Evolutionary conservation across 2,113 vertebrate species (phyloP).

Genomic region (Rhabdornis inornatus): DNA sequence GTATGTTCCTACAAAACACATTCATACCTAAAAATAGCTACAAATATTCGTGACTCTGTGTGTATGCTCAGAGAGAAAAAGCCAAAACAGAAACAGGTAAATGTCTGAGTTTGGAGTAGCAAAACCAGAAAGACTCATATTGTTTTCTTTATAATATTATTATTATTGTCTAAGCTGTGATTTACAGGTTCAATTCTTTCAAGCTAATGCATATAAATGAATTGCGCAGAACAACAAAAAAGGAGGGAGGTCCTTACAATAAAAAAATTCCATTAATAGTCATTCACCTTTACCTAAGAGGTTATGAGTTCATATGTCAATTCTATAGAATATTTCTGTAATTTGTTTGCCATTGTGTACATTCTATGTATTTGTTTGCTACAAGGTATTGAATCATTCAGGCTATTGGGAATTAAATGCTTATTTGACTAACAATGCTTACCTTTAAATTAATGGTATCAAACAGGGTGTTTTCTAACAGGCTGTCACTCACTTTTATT

Average conservation of each 20-base stretch:
- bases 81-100: background rate
- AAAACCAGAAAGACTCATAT: slow-evolving; percentile 7
- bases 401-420: slow-evolving; percentile 44
- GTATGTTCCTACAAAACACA: background rate
- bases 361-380: slow-evolving; percentile 32
- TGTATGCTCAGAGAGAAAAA: background rate
- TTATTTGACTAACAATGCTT: slow-evolving; percentile 58
- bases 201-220: slow-evolving; percentile 36
- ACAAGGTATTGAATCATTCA: slow-evolving; percentile 28
- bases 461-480: slow-evolving; percentile 40
- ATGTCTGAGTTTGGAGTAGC: background rate
- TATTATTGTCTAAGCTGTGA: slow-evolving; percentile 35
- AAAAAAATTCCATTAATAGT: slow-evolving; percentile 54
- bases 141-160: background rate
- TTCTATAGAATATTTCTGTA: background rate
- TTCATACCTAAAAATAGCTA: background rate
- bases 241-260: background rate
- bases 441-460: slow-evolving; percentile 21
- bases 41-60: background rate
- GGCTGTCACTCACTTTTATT: slow-evolving; percentile 44
- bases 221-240: background rate
- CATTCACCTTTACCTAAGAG: slow-evolving; percentile 64
- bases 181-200: slow-evolving; percentile 60
- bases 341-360: slow-evolving; percentile 53
- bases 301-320: slow-evolving; percentile 46